Evolutionary conservation across 1,140 invertebrate genomes (phyloP), one percentile per base, ranked within the genome.

Genomic region (Acarapis woodi): DNA sequence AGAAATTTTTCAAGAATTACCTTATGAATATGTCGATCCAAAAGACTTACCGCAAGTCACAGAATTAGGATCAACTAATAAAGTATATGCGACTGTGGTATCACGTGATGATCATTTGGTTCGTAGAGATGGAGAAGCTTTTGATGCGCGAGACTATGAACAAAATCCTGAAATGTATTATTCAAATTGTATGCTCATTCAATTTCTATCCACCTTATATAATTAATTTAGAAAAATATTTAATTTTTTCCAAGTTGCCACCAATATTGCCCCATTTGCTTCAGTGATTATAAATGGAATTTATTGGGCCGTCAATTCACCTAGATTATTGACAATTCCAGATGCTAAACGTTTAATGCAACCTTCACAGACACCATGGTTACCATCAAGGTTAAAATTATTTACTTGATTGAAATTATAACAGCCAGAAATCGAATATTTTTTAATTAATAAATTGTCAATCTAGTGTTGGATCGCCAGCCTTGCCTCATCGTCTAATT

Each of bases 281-380:
- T 88, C 83, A 0, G 78, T 90, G 0, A 77, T 99, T 34, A 65
- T 97, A 2, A 97, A 99, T 52, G 82, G 93, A 5, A 96, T 99
- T 44, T 99, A 96, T 55, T 99, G 87, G 85, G 87, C 83, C 0
- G 73, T 85, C 1, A 80, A 79, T 49, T 82, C 83, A 32, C 90
- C 93, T 0, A 83, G 90, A 48, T 54, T 99, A 3, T 59, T 97
- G 19, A 93, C 88, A 1, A 88, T 97, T 44, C 88, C 90, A 0
- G 90, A 97, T 57, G 90, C 90, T 0, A 99, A 99, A 56, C 70
- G 74, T 46, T 61, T 99, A 2, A 57, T 97, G 0, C 62, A 73
- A 42, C 78, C 85, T 0, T 18, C 12, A 9, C 70, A 73, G 0
- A 78, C 75, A 0, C 85, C 85, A 0, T 94, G 85, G 85, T 51